Base-by-base conservation (phyloP, 2,113 vertebrate genomes). In the Psammodynastes pulverulentus region DNA sequence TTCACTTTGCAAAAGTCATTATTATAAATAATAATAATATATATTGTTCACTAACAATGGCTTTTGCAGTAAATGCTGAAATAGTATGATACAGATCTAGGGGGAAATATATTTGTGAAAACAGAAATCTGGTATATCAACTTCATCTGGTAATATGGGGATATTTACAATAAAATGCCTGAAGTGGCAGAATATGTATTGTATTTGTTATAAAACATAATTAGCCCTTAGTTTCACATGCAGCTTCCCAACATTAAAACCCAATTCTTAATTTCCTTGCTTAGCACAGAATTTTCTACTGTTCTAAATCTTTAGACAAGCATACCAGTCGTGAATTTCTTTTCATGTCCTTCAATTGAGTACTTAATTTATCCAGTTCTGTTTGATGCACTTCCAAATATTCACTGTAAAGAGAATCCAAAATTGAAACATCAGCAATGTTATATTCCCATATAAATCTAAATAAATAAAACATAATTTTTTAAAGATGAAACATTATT, bases 261-360 rank as follows among this genome's bases (percentile, higher is more conserved):
- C 49, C 86, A n/a, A 24, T 51, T 53, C 26, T 88, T 29, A 9
- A 62, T 86, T 26, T 54, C 23, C 53, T 0, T 0, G 86, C 67
- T 1, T 89, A 54, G 24, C 48, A 92, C 90, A 1, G 0, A 46
- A 48, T 7, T 26, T 15, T 39, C 46, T 52, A 17, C 12, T 53
- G 6, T 54, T 15, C 3, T 87, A 79, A 29, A 9, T 6, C 58
- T 21, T 34, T 1, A 15, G 79, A 0, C 3, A 45, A 93, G 90
- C 98, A 92, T 97, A 99, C 99, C 99, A 99, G 97, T 93, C 99
- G 98, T 34, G 99, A 99, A 96, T 99, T 99, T 95, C 99, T 99
- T 96, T 97, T 99, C 99, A 99, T 99, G 93, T 99, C 99, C 96
- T 99, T 99, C 96, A 99, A 97, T 94, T 99, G 98, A 94, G 97